Evolutionary conservation across 2,113 vertebrate species (phyloP).

Genomic region (Dryoscopus gambensis): DNA sequence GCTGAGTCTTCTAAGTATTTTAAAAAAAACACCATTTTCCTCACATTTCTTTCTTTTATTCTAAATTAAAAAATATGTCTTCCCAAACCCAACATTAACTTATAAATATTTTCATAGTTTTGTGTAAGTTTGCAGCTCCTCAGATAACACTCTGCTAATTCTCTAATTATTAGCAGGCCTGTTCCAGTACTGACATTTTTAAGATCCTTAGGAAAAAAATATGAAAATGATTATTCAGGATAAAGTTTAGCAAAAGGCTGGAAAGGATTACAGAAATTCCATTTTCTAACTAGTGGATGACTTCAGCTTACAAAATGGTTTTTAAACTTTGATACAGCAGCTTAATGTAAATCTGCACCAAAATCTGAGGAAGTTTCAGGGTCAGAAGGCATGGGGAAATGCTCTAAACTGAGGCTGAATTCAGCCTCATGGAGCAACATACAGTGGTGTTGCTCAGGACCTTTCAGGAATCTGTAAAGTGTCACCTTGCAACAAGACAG

Average conservation of each 20-base stretch:
- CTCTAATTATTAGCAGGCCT: not conserved
- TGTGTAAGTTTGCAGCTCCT: not conserved
- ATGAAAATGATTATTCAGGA: not conserved
- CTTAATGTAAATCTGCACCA: not conserved
- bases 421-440: rapidly evolving
- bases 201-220: not conserved
- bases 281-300: not conserved
- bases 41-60: not conserved
- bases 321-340: not conserved
- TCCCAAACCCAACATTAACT: not conserved
- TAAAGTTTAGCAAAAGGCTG: not conserved
- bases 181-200: not conserved
- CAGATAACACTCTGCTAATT: not conserved
- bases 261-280: not conserved
- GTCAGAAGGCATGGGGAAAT: not conserved
- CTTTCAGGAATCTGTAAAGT: not conserved
- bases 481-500: too few relatives aligned
- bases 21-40: rapidly evolving
- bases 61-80: not conserved
- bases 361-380: not conserved
- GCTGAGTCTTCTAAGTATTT: not conserved
- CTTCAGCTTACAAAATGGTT: not conserved
- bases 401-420: not conserved
- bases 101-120: not conserved
- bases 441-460: not conserved